Evolutionary conservation across 2,113 vertebrate genomes (phyloP).

Genomic region (Lota lota): DNA sequence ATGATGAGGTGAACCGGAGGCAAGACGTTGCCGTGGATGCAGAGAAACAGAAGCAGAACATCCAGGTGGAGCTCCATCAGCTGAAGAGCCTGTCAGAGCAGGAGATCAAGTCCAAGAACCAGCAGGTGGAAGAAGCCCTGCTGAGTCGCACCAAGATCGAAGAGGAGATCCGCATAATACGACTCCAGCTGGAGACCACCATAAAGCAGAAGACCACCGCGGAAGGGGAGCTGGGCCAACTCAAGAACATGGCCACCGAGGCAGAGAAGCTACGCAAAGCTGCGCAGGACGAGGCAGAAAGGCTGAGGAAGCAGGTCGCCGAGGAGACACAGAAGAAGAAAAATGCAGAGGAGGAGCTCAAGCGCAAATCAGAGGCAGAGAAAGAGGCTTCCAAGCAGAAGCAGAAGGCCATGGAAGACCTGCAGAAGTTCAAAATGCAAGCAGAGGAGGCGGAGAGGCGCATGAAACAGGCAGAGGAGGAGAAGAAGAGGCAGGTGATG

Average conservation of each 20-base stretch:
- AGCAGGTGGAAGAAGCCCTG: slow-evolving; percentile 84
- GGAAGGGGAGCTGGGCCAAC: slow-evolving; percentile 79
- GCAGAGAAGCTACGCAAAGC: slow-evolving; percentile 83
- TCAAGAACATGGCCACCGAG: slow-evolving; percentile 78
- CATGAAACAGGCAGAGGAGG: slow-evolving; percentile 86
- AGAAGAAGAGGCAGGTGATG: slow-evolving; percentile 85
- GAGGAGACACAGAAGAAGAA: slow-evolving; percentile 92
- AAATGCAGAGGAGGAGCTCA: slow-evolving; percentile 88
- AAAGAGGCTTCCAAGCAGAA: slow-evolving; percentile 87
- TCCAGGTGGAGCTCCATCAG: slow-evolving; percentile 90
- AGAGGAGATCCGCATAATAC: slow-evolving; percentile 89
- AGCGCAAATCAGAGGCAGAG: slow-evolving; percentile 84
- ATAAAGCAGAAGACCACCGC: slow-evolving; percentile 80
- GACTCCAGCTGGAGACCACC: slow-evolving; percentile 84
- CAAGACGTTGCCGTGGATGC: slow-evolving; percentile 85
- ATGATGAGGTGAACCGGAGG: slow-evolving; percentile 85
- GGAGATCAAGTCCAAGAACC: slow-evolving; percentile 86
- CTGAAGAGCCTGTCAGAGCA: slow-evolving; percentile 84
- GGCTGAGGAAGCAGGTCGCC: slow-evolving; percentile 85
- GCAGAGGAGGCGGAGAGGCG: slow-evolving; percentile 88
- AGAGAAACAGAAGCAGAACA: slow-evolving; percentile 89
- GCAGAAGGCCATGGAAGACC: slow-evolving; percentile 83
- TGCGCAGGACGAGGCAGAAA: slow-evolving; percentile 90
- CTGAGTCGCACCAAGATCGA: slow-evolving; percentile 84
- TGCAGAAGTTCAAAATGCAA: slow-evolving; percentile 84